phyloP scores from a whole-genome alignment of 2,113 vertebrate species.

The Osmerus eperlanus region DNA sequence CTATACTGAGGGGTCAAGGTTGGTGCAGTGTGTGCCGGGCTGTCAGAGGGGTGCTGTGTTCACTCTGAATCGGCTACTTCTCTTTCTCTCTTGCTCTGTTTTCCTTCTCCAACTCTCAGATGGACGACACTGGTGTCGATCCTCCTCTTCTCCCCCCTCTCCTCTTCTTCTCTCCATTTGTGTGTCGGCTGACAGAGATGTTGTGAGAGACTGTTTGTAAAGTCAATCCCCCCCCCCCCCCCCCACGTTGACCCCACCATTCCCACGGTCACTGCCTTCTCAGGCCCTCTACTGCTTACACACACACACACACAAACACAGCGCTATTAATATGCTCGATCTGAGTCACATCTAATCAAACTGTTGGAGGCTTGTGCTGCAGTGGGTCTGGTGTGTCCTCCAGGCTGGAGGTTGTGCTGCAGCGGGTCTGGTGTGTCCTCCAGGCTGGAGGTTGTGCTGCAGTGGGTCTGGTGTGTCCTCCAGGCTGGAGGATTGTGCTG shows the following conservation, averaged over 20 bases:
- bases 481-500: no score
- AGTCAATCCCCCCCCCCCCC: slow-evolving; percentile 51
- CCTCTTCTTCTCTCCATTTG: slow-evolving; percentile 14
- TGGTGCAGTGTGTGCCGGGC: slow-evolving; percentile 1
- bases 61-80: slow-evolving; percentile 10
- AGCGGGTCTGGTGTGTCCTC: no score
- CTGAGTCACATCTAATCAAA: slow-evolving; percentile 19
- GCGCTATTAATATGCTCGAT: slow-evolving; percentile 42
- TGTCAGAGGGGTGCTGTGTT: slow-evolving; percentile 20
- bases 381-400: neutral
- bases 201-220: slow-evolving; percentile 65
- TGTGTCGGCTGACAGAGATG: slow-evolving; percentile 27
- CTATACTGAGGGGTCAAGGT: neutral
- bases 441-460: no score
- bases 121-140: neutral
- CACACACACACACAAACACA: slow-evolving; percentile 25
- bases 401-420: no score
- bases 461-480: no score
- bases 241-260: slow-evolving; percentile 47
- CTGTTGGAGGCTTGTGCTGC: slow-evolving; percentile 11
- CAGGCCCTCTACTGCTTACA: slow-evolving; percentile 44
- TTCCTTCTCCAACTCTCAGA: neutral
- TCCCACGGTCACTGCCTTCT: slow-evolving; percentile 65
- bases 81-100: neutral
- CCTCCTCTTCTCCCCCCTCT: neutral